Conservation (phyloP, 30 jellyfish, hydroid and myxozoan genomes). For the Aurelia aurita region DNA sequence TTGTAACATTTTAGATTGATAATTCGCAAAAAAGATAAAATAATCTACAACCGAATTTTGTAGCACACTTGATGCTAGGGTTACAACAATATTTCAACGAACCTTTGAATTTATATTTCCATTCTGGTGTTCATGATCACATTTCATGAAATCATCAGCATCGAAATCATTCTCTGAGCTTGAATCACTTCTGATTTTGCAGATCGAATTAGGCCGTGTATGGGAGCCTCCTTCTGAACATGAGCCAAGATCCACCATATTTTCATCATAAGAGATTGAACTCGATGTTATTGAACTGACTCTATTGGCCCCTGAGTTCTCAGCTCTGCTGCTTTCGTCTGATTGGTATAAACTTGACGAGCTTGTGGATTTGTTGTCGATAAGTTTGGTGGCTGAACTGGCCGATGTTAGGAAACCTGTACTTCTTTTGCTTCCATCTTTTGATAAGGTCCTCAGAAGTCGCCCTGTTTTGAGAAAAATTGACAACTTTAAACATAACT, state of each 20-base stretch:
- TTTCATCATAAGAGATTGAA: constrained; percentile 60
- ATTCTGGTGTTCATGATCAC: not conserved
- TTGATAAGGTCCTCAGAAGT: constrained; percentile 48
- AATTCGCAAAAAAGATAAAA: too few species aligned
- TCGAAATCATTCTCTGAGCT: constrained; percentile 29
- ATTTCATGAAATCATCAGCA: not conserved
- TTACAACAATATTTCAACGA: not conserved
- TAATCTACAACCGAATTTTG: too few species aligned
- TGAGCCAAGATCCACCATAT: constrained; percentile 49
- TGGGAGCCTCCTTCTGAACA: constrained; percentile 61
- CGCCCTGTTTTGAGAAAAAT: constrained; percentile 15
- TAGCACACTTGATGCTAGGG: too few species aligned
- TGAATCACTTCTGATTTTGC: constrained; percentile 21
- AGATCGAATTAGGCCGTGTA: constrained; percentile 55
- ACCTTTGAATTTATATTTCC: constrained; percentile 18
- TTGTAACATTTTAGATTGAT: too few species aligned
- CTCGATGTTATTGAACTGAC: constrained; percentile 38
- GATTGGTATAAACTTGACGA: constrained; percentile 16
- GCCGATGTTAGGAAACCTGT: not conserved
- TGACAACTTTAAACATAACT: too few species aligned
- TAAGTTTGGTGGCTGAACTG: not conserved
- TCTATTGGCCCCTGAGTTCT: not conserved
- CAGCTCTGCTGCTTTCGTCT: not conserved
- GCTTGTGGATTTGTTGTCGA: not conserved
- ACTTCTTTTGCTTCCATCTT: constrained; percentile 34